Conservation (phyloP, 2,113 vertebrate species). For the Gavia stellata region DNA sequence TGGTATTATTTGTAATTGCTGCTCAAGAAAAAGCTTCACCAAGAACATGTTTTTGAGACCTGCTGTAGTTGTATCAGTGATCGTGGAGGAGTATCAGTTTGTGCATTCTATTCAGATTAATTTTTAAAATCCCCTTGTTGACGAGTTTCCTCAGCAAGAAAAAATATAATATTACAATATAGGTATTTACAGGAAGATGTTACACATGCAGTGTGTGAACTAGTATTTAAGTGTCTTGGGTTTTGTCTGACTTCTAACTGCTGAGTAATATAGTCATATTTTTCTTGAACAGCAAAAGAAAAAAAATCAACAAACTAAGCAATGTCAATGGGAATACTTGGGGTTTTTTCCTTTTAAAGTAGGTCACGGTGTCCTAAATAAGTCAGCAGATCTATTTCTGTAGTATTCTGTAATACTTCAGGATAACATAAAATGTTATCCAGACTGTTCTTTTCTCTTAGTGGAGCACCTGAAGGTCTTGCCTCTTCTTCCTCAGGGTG, state of each 20-base stretch:
- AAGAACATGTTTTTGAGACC: not conserved
- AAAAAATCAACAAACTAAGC: too few species aligned
- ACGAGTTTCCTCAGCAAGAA: not conserved
- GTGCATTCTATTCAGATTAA: not conserved
- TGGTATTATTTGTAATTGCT: slow-evolving; percentile 5
- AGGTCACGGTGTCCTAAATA: slow-evolving; percentile 33
- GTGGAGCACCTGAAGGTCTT: not conserved
- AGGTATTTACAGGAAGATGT: not conserved
- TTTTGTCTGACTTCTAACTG: not conserved
- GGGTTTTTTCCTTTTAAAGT: not conserved
- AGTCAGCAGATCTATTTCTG: slow-evolving; percentile 27
- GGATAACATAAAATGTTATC: not conserved
- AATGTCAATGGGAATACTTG: not conserved
- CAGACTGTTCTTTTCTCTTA: not conserved
- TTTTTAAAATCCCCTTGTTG: not conserved
- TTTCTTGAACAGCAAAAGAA: not conserved
- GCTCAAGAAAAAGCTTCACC: not conserved
- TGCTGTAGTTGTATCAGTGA: not conserved
- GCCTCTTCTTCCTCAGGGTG: not conserved
- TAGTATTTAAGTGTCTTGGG: not conserved
- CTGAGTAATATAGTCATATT: not conserved
- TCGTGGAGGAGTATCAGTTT: not conserved
- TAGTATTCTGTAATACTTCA: slow-evolving; percentile 7
- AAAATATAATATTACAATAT: not conserved
- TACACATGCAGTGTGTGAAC: not conserved